Percentiles rank a stretch among this genome's conserved stretches.
Conservation (phyloP, 2,888 invertebrate species). For the Epistrophe eligans region DNA sequence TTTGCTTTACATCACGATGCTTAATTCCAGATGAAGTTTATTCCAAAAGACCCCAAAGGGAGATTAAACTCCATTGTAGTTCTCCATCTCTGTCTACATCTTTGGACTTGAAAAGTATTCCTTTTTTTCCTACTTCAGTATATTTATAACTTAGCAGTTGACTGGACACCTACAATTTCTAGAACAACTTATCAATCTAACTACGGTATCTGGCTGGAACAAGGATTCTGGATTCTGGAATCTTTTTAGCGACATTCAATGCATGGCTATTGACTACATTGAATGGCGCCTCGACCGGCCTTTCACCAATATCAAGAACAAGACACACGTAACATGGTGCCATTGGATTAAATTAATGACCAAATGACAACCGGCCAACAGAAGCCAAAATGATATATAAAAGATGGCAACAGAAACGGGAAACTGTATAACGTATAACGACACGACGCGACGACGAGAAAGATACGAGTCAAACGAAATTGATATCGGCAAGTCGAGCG, state of each 20-base stretch:
- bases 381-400: conserved; percentile 37
- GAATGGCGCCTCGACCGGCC: conserved; percentile 57
- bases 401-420: conserved; percentile 26
- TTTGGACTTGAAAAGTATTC: not conserved
- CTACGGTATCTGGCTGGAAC: conserved; percentile 14
- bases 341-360: conserved; percentile 51
- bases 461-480: conserved; percentile 55
- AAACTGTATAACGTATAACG: not conserved
- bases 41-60: conserved; percentile 4
- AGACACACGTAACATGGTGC: conserved; percentile 38
- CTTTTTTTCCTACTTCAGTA: conserved; percentile 24
- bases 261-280: conserved; percentile 32
- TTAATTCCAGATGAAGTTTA: conserved; percentile 29
- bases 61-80: conserved; percentile 17
- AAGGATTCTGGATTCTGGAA: not conserved
- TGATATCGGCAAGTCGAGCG: conserved; percentile 70
- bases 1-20: conserved; percentile 20
- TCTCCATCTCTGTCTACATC: conserved; percentile 1
- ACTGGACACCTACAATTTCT: conserved; percentile 14
- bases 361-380: conserved; percentile 38
- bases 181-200: conserved; percentile 49
- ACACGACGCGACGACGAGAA: not conserved
- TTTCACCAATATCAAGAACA: conserved; percentile 49
- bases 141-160: not conserved
- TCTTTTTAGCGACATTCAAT: conserved; percentile 44